Percentiles rank a stretch among this genome's conserved stretches.
phyloP scores from a whole-genome alignment of 2,888 invertebrate species.

The Calameuta pallipes region DNA sequence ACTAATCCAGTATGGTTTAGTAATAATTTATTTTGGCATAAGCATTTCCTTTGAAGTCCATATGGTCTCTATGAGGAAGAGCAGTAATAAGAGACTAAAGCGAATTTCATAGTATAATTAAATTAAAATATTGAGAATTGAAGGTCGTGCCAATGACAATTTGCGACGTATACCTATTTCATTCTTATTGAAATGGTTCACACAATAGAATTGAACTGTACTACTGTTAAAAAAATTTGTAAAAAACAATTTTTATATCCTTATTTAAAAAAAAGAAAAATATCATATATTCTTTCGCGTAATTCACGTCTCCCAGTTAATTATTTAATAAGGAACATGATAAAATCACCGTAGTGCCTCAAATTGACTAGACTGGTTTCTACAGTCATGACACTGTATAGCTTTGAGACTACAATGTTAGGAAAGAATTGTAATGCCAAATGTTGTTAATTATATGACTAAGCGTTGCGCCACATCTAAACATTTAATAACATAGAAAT shows the following conservation, averaged over 20 bases:
- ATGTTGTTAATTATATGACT: neutral
- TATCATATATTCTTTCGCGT: neutral
- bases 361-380: slow-evolving; percentile 10
- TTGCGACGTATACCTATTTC: too few species aligned
- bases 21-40: slow-evolving; percentile 73
- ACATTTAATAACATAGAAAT: neutral
- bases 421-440: neutral
- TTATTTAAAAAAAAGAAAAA: neutral
- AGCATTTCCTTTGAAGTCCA: slow-evolving; percentile 35
- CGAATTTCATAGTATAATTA: slow-evolving; percentile 10
- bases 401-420: neutral
- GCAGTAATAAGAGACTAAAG: slow-evolving; percentile 6
- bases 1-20: slow-evolving; percentile 78
- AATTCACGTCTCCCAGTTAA: neutral
- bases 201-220: neutral
- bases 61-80: neutral
- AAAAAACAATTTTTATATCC: neutral
- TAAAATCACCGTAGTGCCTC: slow-evolving; percentile 20
- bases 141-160: neutral
- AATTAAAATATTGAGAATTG: slow-evolving; percentile 10
- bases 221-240: neutral
- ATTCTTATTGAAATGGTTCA: neutral
- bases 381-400: neutral
- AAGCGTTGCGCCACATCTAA: neutral
- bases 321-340: neutral